Evolutionary conservation across 2,113 vertebrate species (phyloP).

Genomic region (Thermophis baileyi): DNA sequence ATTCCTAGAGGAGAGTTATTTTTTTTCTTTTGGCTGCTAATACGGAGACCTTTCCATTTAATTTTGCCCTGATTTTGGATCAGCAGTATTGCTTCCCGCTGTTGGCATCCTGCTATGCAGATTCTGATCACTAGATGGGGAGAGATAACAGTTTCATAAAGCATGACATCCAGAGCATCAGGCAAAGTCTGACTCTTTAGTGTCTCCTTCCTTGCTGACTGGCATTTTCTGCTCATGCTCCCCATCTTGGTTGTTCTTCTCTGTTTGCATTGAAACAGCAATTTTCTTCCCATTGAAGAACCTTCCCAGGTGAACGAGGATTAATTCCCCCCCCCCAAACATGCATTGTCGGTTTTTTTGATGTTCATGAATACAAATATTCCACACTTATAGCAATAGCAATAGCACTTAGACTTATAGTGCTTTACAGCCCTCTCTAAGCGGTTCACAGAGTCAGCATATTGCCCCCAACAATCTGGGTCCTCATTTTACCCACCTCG

Average conservation of each 20-base stretch:
- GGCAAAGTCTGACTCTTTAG: background rate
- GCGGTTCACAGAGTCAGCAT: too few species aligned
- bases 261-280: background rate
- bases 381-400: too few species aligned
- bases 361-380: background rate
- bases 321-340: background rate
- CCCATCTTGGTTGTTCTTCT: background rate
- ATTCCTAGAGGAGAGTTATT: background rate
- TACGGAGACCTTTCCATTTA: background rate
- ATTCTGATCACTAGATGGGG: conserved; percentile 57
- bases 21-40: background rate
- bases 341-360: background rate
- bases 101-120: conserved; percentile 45
- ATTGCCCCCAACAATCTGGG: too few species aligned
- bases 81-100: background rate
- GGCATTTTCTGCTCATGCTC: background rate
- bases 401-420: too few species aligned
- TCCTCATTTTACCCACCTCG: too few species aligned
- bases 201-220: background rate
- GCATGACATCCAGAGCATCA: background rate
- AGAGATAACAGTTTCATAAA: conserved; percentile 53
- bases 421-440: too few species aligned
- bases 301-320: background rate
- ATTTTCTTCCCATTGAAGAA: background rate
- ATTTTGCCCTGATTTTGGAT: background rate